Percentiles rank a stretch among this genome's conserved stretches.
Evolutionary conservation across 1,140 invertebrate genomes (phyloP).

Genomic region (Psilanteris sp.): DNA sequence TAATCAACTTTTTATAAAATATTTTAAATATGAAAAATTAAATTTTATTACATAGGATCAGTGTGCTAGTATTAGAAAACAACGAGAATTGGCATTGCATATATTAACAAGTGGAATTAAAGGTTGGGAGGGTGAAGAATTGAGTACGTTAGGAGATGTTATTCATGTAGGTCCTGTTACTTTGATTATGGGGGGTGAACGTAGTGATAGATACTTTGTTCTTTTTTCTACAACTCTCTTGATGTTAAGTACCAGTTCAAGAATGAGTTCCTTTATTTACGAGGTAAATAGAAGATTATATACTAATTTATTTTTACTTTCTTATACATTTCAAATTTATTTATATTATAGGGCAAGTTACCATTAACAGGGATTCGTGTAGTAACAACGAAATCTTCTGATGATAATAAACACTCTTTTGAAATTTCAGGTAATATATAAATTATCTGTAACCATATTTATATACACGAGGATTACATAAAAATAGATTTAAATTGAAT

Average conservation of each 20-base stretch:
- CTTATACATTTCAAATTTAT: too few relatives aligned
- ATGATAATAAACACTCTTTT: constrained; percentile 92
- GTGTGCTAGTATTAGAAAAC: constrained; percentile 91
- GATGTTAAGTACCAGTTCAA: constrained; percentile 93
- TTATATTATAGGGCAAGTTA: constrained; percentile 88
- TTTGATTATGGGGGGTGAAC: constrained; percentile 86
- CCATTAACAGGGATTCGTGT: constrained; percentile 92
- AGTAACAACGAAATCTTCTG: constrained; percentile 87
- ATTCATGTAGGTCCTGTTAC: constrained; percentile 91
- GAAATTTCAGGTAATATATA: constrained; percentile 87
- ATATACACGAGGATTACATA: too few relatives aligned
- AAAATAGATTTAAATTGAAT: too few relatives aligned
- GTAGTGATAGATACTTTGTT: constrained; percentile 94
- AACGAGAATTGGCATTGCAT: constrained; percentile 97
- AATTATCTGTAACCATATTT: too few relatives aligned
- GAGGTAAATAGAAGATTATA: constrained; percentile 89
- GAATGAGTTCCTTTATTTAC: constrained; percentile 97
- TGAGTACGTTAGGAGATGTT: constrained; percentile 87
- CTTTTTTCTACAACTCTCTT: constrained; percentile 93
- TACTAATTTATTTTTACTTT: too few relatives aligned
- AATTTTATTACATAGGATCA: constrained; percentile 85
- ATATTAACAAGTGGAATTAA: constrained; percentile 95
- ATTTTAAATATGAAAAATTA: too few relatives aligned
- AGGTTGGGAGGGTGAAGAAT: constrained; percentile 95
- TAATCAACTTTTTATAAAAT: too few relatives aligned